Percentiles rank a stretch among this genome's conserved stretches.
These are phyloP conservation scores for Dufourea novaeangliae DNA, from an alignment of 1,140 invertebrate genomes.

Conservation along the genomic window DNA sequence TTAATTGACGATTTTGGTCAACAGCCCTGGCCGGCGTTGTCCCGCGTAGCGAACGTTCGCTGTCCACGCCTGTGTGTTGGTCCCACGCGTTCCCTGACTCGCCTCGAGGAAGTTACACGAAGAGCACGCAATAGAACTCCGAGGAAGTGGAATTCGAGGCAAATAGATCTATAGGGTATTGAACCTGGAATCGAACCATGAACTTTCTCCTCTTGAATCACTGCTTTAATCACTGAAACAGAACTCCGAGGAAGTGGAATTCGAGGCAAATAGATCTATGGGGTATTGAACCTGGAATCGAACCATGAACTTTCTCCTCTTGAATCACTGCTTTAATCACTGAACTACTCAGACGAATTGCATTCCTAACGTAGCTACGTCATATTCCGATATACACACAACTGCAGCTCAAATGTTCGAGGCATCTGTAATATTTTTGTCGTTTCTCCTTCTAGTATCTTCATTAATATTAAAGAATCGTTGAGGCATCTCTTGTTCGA, in stretches of 20 bases:
- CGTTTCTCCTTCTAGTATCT: too few relatives aligned
- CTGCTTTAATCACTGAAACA: not conserved
- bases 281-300: not conserved
- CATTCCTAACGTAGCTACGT: not conserved
- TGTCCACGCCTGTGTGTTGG: not conserved
- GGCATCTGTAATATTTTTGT: too few relatives aligned
- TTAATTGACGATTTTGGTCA: constrained; percentile 57
- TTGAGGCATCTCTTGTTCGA: too few relatives aligned
- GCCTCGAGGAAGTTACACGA: not conserved
- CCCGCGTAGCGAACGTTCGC: constrained; percentile 14
- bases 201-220: not conserved
- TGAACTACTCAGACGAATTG: not conserved
- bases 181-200: not conserved
- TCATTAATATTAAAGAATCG: too few relatives aligned
- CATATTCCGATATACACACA: too few relatives aligned
- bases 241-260: too few relatives aligned
- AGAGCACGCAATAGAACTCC: not conserved
- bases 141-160: not conserved
- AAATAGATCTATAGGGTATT: not conserved
- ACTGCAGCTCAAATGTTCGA: too few relatives aligned
- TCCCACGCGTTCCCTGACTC: not conserved
- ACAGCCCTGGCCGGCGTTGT: constrained; percentile 17
- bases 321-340: not conserved
- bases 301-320: not conserved
- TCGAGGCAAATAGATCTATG: too few relatives aligned